These are phyloP conservation scores for Leptinotarsa rubiginosa DNA, from an alignment of 2,888 invertebrate genomes.

Conservation along the genomic window DNA sequence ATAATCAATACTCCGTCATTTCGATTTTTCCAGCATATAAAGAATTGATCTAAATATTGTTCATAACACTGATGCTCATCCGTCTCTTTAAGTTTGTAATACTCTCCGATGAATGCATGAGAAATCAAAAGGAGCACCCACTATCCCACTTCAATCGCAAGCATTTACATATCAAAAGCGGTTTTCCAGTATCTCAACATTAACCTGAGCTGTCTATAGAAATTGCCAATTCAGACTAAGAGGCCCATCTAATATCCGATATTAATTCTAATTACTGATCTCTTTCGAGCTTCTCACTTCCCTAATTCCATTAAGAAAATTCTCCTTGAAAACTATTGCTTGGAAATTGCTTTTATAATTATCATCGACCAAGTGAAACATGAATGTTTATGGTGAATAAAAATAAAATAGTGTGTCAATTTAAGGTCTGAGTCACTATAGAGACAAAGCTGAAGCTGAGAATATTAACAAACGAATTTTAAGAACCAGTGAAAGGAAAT, in stretches of 20 bases:
- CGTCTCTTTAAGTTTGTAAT: not conserved
- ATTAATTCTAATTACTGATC: constrained; percentile 7
- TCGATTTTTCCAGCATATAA: too few relatives aligned
- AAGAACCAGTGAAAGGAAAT: too few relatives aligned
- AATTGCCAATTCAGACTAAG: constrained; percentile 8
- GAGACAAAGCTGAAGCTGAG: not conserved
- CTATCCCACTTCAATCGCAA: constrained; percentile 54
- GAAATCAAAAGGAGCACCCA: not conserved
- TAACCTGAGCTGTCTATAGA: constrained; percentile 44
- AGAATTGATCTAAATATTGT: too few relatives aligned
- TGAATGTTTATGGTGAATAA: not conserved
- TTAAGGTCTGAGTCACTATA: not conserved
- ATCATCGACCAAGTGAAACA: not conserved
- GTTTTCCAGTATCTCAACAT: constrained; percentile 54
- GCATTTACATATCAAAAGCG: constrained; percentile 61
- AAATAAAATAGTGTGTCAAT: not conserved
- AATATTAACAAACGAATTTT: too few relatives aligned
- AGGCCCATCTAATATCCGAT: not conserved
- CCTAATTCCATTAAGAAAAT: constrained; percentile 1
- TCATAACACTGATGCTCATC: not conserved
- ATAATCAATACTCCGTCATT: too few relatives aligned
- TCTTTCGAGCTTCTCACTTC: constrained; percentile 9
- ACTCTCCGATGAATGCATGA: not conserved
- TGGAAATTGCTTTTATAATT: not conserved
- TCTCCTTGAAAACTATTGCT: not conserved